A percentile compares a stretch with the other conserved stretches of the same genome.
Conservation (phyloP, 2,113 vertebrate genomes). For the Colius striatus region DNA sequence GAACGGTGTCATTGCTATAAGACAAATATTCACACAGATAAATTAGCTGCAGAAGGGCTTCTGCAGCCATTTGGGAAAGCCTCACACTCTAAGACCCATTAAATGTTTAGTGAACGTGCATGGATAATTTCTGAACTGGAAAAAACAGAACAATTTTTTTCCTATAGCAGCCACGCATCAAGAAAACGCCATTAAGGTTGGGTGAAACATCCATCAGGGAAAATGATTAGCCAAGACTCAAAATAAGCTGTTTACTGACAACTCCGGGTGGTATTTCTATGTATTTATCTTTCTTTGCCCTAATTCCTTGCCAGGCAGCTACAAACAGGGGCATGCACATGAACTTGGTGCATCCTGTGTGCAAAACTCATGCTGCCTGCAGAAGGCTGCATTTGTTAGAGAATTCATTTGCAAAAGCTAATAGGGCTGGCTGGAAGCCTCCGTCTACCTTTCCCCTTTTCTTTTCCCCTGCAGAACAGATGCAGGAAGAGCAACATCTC, state of each 20-base stretch:
- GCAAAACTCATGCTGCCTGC: not conserved
- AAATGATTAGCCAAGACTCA: not conserved
- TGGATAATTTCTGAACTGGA: not conserved
- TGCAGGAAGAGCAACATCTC: slow-evolving; percentile 21
- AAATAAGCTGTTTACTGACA: not conserved
- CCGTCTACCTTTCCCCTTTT: not conserved
- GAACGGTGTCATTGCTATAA: not conserved
- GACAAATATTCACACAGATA: not conserved
- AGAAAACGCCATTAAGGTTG: not conserved
- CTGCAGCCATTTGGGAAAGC: slow-evolving; percentile 3
- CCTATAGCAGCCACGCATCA: not conserved
- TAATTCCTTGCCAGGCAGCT: not conserved
- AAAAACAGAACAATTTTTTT: not conserved
- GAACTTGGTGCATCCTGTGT: not conserved
- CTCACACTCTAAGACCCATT: not conserved
- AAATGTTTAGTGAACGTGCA: not conserved
- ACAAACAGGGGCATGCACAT: not conserved
- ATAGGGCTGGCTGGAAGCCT: not conserved
- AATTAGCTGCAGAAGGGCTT: not conserved
- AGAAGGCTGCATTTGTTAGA: not conserved
- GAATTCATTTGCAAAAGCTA: not conserved
- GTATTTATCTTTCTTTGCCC: not conserved
- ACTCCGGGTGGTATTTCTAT: not conserved
- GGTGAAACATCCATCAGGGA: not conserved
- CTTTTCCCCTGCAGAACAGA: not conserved